Evolutionary conservation across 2,797 vertebrate genomes (phyloP).

Genomic region (Octomys mimax): DNA sequence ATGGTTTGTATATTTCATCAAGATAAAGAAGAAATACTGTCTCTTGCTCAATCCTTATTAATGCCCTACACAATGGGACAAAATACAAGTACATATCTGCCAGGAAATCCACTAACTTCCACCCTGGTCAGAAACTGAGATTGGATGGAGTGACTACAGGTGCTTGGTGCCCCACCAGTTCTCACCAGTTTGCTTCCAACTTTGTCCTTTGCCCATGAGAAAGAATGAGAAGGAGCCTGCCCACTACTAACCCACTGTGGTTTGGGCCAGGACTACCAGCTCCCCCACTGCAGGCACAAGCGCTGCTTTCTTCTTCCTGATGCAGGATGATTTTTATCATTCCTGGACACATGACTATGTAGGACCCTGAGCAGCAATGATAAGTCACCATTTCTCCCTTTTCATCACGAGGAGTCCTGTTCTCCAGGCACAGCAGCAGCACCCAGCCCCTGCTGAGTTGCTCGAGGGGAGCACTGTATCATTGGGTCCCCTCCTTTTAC

Average conservation of each 20-base stretch:
- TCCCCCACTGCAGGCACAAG: neutral
- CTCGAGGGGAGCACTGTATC: neutral
- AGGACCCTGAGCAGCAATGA: too few species aligned
- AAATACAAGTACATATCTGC: neutral
- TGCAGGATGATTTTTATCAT: neutral
- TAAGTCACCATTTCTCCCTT: neutral
- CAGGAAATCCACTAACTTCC: neutral
- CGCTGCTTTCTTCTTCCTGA: neutral
- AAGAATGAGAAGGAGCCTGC: neutral
- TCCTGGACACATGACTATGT: neutral
- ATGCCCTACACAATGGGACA: too few species aligned
- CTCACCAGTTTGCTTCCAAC: conserved; percentile 79
- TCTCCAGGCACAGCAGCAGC: neutral
- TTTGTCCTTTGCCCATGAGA: neutral
- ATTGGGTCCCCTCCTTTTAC: neutral
- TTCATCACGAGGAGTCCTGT: neutral
- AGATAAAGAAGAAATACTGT: neutral
- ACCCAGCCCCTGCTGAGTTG: neutral
- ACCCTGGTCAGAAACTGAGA: accelerated
- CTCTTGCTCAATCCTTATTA: neutral
- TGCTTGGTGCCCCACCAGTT: conserved; percentile 71
- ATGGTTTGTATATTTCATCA: neutral
- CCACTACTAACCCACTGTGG: neutral
- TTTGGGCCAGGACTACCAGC: too few species aligned
- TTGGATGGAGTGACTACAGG: neutral